These are phyloP conservation scores for Pocillopora grandis DNA, from an alignment of 92 coral and sea anemone genomes.

Conservation along the genomic window DNA sequence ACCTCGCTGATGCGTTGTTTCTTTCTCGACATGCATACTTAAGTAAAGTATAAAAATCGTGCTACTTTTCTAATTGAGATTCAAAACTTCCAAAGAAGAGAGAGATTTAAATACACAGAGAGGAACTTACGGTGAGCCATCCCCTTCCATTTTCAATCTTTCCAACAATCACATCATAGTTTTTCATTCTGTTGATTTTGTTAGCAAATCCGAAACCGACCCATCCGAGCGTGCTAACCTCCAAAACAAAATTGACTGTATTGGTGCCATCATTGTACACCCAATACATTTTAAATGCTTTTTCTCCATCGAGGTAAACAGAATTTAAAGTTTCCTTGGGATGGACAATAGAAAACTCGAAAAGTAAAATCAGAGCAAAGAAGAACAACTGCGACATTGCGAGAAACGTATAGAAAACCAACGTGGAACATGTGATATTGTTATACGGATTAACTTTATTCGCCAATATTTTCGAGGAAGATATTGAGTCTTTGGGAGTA, in stretches of 20 bases:
- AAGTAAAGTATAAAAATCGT: too few relatives aligned
- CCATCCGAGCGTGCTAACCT: constrained; percentile 50
- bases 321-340: background rate
- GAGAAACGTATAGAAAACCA: background rate
- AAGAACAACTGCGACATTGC: background rate
- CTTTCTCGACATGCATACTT: too few relatives aligned
- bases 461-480: background rate
- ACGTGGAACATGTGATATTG: background rate
- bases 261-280: constrained; percentile 26
- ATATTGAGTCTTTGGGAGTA: background rate
- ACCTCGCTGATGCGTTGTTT: too few relatives aligned
- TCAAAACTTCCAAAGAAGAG: background rate
- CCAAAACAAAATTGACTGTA: constrained; percentile 26
- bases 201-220: constrained; percentile 52
- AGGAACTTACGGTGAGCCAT: constrained; percentile 19
- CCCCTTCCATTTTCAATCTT: constrained; percentile 42
- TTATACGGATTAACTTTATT: background rate
- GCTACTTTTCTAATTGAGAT: background rate
- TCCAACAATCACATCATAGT: constrained; percentile 52
- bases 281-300: constrained; percentile 42
- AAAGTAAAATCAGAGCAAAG: background rate
- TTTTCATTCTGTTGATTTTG: constrained; percentile 41
- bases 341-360: background rate
- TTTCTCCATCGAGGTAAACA: constrained; percentile 14
- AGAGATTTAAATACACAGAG: background rate